Evolutionary conservation across 2,797 vertebrate species (phyloP).

Genomic region (Lophotriccus pileatus): DNA sequence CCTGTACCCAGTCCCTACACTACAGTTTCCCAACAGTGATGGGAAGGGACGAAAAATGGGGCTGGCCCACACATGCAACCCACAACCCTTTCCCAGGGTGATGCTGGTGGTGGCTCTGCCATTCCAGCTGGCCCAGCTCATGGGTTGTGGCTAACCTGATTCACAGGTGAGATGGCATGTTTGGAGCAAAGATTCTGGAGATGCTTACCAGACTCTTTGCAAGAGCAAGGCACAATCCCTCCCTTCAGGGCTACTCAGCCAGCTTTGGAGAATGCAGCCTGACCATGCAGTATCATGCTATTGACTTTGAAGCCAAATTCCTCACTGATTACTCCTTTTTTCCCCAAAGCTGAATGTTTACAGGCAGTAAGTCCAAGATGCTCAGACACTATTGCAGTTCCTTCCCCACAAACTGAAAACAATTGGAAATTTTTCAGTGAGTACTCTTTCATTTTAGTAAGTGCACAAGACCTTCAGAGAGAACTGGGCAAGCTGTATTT

Average conservation of each 20-base stretch:
- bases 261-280: neutral
- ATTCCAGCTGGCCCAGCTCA: neutral
- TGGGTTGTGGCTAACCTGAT: neutral
- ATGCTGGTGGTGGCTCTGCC: neutral
- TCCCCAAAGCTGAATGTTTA: neutral
- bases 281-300: neutral
- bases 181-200: neutral
- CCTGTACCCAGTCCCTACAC: neutral
- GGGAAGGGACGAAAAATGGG: neutral
- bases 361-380: neutral
- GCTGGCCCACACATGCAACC: fast-evolving
- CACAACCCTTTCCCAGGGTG: fast-evolving
- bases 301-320: conserved; percentile 7
- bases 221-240: neutral
- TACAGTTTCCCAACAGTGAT: neutral
- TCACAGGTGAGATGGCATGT: neutral
- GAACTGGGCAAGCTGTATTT: neutral
- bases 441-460: neutral
- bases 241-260: neutral
- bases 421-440: neutral
- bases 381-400: neutral
- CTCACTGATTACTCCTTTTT: neutral
- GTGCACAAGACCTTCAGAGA: neutral
- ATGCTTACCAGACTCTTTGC: neutral
- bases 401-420: neutral